Evolutionary conservation across 2,888 invertebrate genomes (phyloP).

Genomic region (Cheiracanthium punctorium): DNA sequence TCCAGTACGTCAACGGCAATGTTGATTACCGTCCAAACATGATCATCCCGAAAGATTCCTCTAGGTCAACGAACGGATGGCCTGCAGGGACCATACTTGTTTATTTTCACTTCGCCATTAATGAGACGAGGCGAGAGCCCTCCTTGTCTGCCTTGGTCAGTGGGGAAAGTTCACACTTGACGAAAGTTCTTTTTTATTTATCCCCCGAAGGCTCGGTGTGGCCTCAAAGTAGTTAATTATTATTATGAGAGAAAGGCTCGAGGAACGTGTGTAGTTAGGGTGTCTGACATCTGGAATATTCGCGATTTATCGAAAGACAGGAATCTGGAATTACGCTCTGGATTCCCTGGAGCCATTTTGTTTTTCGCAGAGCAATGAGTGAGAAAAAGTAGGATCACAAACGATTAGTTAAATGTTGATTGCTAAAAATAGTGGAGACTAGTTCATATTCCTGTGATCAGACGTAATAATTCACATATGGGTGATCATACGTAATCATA

Average conservation of each 20-base stretch:
- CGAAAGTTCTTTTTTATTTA: too few species aligned
- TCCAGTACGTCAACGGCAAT: too few species aligned
- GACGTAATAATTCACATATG: too few species aligned
- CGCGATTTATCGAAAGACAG: not conserved
- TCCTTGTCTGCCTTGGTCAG: slow-evolving; percentile 56
- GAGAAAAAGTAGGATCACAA: too few species aligned
- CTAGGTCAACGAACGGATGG: slow-evolving; percentile 52
- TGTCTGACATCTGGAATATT: not conserved
- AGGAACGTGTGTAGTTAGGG: not conserved
- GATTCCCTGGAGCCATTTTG: too few species aligned
- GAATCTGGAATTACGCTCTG: not conserved
- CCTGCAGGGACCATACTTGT: slow-evolving; percentile 19
- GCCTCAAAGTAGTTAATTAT: slow-evolving; percentile 21
- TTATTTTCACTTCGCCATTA: slow-evolving; percentile 41
- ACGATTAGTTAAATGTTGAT: too few species aligned
- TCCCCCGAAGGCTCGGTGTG: slow-evolving; percentile 30
- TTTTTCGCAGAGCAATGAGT: too few species aligned
- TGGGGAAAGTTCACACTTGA: slow-evolving; percentile 53
- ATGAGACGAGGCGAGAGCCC: not conserved
- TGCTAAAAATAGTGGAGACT: too few species aligned
- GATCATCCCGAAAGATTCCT: slow-evolving; percentile 27
- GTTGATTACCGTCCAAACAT: not conserved
- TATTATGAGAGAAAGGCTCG: not conserved
- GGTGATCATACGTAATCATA: too few species aligned
- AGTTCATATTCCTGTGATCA: too few species aligned